Percentiles rank a stretch among this genome's conserved stretches.
Conservation (phyloP, 2,888 invertebrate species). For the Calephelis perditalis region DNA sequence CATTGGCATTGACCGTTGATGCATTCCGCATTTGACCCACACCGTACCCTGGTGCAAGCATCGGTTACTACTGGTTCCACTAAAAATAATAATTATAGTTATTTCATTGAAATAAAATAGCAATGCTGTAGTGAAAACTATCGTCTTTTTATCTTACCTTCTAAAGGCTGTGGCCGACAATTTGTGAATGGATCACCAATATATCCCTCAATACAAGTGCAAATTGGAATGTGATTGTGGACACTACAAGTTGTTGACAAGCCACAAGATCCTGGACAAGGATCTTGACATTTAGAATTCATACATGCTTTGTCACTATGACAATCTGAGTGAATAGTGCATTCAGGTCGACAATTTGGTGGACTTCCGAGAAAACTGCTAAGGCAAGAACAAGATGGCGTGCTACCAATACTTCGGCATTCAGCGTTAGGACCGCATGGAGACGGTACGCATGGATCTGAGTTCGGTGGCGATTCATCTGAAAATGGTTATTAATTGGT, state of each 20-base stretch:
- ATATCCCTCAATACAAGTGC: slow-evolving; percentile 84
- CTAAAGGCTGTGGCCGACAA: slow-evolving; percentile 71
- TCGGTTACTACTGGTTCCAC: slow-evolving; percentile 63
- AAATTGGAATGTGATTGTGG: slow-evolving; percentile 86
- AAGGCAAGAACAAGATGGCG: slow-evolving; percentile 82
- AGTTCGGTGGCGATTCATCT: slow-evolving; percentile 51
- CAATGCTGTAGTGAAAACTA: too few relatives aligned
- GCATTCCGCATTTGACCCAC: slow-evolving; percentile 82
- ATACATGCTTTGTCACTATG: slow-evolving; percentile 86
- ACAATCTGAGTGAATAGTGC: slow-evolving; percentile 86
- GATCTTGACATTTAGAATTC: slow-evolving; percentile 85
- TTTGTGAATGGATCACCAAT: slow-evolving; percentile 86
- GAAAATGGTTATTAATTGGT: slow-evolving; percentile 28
- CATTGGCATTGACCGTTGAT: slow-evolving; percentile 84
- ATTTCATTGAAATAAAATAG: not conserved
- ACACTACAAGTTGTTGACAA: slow-evolving; percentile 79
- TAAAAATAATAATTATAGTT: slow-evolving; percentile 28
- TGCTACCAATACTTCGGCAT: slow-evolving; percentile 78
- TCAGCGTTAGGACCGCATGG: slow-evolving; percentile 83
- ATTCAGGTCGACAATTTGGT: slow-evolving; percentile 84
- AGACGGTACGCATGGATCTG: slow-evolving; percentile 78
- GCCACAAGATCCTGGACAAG: slow-evolving; percentile 88
- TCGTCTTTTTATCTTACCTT: slow-evolving; percentile 53
- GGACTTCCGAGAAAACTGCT: slow-evolving; percentile 83
- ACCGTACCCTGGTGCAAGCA: slow-evolving; percentile 84